phyloP scores from a whole-genome alignment of 2,113 vertebrate genomes.

The Martes martes region DNA sequence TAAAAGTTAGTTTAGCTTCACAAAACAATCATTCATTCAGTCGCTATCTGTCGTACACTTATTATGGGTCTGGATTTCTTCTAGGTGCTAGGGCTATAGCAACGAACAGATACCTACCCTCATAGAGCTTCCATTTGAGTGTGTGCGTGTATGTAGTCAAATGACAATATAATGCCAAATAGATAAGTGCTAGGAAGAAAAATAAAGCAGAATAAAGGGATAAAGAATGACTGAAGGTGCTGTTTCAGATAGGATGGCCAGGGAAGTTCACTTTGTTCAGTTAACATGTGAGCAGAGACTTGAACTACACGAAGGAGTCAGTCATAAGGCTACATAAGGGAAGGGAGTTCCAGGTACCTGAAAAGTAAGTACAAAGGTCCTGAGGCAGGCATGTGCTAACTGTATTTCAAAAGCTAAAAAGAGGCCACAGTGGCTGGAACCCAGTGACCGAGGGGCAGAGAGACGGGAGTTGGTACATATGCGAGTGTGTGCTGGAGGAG shows the following conservation, averaged over 20 bases:
- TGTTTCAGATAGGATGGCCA: not conserved
- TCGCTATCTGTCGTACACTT: not conserved
- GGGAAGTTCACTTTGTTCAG: not conserved
- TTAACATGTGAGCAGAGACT: not conserved
- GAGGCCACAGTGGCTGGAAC: not conserved
- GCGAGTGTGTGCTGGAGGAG: rapidly evolving
- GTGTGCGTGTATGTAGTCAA: not conserved
- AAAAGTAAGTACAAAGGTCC: not conserved
- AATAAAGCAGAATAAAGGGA: not conserved
- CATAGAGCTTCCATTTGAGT: not conserved
- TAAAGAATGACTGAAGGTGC: not conserved
- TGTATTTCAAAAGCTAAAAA: not conserved
- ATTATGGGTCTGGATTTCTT: not conserved
- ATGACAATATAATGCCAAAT: not conserved
- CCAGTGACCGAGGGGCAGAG: not conserved
- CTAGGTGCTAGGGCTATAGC: not conserved
- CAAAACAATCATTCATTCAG: not conserved
- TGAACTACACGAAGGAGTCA: not conserved
- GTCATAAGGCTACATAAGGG: not conserved
- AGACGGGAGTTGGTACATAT: too few species aligned
- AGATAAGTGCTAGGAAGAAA: not conserved
- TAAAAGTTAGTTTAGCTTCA: not conserved
- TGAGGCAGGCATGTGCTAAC: not conserved
- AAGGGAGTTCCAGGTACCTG: not conserved
- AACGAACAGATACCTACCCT: not conserved